These are phyloP conservation scores for Varanus komodoensis DNA, from an alignment of 2,113 vertebrate species.

Conservation along the genomic window DNA sequence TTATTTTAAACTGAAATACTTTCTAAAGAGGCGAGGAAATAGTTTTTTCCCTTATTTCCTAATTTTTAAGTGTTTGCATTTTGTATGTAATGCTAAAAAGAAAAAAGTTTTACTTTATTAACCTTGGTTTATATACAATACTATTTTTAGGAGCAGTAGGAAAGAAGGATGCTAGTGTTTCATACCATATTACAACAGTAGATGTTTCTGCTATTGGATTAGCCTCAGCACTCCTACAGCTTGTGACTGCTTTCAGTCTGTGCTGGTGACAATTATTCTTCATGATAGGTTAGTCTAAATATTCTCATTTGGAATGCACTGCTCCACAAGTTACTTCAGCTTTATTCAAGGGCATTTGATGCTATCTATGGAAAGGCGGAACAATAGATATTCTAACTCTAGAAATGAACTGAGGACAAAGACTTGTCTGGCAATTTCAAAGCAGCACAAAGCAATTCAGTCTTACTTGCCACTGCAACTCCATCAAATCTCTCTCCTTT, in stretches of 20 bases:
- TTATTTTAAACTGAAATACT: not conserved
- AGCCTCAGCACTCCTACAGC: not conserved
- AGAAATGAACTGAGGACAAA: not conserved
- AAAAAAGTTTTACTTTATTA: not conserved
- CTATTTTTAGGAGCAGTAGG: not conserved
- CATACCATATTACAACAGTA: constrained; percentile 12
- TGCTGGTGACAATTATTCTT: not conserved
- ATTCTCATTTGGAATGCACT: not conserved
- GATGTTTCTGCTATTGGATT: not conserved
- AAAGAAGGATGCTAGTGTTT: not conserved
- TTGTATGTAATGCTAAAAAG: not conserved
- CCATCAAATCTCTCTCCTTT: not conserved
- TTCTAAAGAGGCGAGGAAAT: not conserved
- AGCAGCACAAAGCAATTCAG: not conserved
- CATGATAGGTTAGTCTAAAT: accelerated
- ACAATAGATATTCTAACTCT: not conserved
- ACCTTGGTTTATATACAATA: not conserved
- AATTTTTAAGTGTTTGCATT: not conserved
- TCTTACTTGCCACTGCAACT: not conserved
- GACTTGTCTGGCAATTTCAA: not conserved
- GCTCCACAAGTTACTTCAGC: not conserved
- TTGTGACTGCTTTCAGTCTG: not conserved
- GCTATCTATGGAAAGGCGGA: not conserved
- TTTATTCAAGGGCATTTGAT: not conserved
- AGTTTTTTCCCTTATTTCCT: not conserved